Conservation (phyloP, 1,140 invertebrate species). For the Amphibalanus amphitrite region DNA sequence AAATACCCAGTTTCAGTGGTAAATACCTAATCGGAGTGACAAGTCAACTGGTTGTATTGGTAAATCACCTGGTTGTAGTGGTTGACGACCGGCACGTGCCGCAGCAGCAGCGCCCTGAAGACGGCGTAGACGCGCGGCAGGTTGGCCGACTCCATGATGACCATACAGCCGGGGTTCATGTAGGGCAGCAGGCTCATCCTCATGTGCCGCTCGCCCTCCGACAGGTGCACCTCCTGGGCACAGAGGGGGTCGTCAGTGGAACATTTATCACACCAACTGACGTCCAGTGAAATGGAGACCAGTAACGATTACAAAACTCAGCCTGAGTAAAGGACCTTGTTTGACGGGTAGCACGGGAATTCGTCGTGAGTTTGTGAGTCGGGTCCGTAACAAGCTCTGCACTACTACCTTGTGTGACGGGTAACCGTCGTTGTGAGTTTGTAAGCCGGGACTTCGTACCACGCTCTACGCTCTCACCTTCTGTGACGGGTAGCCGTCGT, state of each 20-base stretch:
- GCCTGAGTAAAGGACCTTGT: no score
- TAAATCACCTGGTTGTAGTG: neutral
- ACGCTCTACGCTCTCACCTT: neutral
- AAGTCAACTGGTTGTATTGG: no score
- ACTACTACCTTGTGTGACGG: neutral
- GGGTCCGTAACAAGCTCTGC: neutral
- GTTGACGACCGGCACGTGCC: neutral
- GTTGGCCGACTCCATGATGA: neutral
- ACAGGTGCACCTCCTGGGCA: neutral
- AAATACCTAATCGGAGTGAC: no score
- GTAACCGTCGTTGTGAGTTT: no score
- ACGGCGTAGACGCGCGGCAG: neutral
- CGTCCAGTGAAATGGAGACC: no score
- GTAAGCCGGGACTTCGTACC: neutral
- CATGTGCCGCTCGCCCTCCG: neutral
- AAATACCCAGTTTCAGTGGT: no score
- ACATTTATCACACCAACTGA: no score
- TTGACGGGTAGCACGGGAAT: no score
- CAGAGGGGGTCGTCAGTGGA: no score
- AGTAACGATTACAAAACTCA: no score
- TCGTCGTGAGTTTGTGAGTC: no score
- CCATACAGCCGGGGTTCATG: neutral
- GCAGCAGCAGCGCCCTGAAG: neutral
- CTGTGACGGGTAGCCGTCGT: no score
- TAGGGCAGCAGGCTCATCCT: neutral